Evolutionary conservation across 2,113 vertebrate genomes (phyloP), one percentile per base, ranked within the genome.

Genomic region (Myotis yumanensis): DNA sequence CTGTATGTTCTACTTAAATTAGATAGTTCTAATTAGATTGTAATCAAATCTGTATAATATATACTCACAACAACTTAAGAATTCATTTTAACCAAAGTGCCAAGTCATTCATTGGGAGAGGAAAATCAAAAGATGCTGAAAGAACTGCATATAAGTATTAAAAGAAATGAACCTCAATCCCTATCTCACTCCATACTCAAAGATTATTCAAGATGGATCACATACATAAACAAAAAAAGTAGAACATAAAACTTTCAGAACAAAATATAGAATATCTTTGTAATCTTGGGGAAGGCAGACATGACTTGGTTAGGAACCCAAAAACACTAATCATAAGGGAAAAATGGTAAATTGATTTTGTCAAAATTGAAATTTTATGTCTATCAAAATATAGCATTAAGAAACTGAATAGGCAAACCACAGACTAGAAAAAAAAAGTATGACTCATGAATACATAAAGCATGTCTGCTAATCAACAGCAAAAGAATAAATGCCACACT

Each of bases 351-450:
- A 62, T 4, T 23, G n/a, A 30, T 46, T 7, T 85, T 77, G 32
- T 89, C 52, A 91, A 89, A 95, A 75, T 43, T 73, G 22, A 94
- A 89, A 91, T 35, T 77, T 52, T 73, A 1, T 64, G 16, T 68
- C 14, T 82, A 89, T 64, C 18, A 57, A 79, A 92, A 91, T 48
- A 51, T 2, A 80, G 23, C 3, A 87, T 80, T 62, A 64, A 93
- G 20, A 93, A 89, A 72, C 79, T 43, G 12, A 52, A 72, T 12
- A 95, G 79, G 46, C 20, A 76, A 86, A 30, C 15, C 30, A 92
- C 7, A 66, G 11, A 81, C 22, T 46, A 76, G 7, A 57, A 80
- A 23, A 16, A 16, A 48, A 54, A 32, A 20, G 54, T 23, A 37
- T 32, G 46, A 91, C 17, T 72, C 1, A 72, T 71, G 15, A 69